Evolutionary conservation across 2,888 invertebrate species (phyloP), one percentile per base, ranked within the genome.

Genomic region (Amaurobius ferox): DNA sequence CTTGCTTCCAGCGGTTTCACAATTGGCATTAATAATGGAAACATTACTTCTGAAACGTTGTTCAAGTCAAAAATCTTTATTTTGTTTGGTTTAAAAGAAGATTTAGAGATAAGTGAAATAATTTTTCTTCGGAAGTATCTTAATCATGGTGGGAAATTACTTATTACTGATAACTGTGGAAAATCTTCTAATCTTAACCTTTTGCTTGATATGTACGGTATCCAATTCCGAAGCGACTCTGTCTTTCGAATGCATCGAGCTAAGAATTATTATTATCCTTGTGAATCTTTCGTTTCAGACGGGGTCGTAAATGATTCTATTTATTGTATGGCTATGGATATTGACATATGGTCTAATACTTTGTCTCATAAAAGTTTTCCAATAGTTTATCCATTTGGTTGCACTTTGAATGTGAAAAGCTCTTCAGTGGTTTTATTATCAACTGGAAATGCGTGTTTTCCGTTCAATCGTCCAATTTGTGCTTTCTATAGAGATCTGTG

Each of bases 191-290:
- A 99, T 91, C 96, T 98, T 5, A 99, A 99, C 92, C 98, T 97
- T 92, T 94, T 99, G 88, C 92, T 99, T 35, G 98, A 99, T 91
- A 97, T 98, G 90, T 98, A 94, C 92, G 98, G 99, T 13, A 96
- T 99, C 89, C 95, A 95, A 90, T 95, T 98, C 0, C 98, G 98
- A 91, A 96, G 95, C 92, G 98, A 99, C 92, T 95, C 95, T 89
- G 96, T 98, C 28, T 95, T 99, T 19, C 94, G 99, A 70, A 97
- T 98, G 11, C 67, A 67, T 1, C 96, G 96, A 90, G 99, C 97
- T 91, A 97, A 96, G 93, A 98, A 98, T 92, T 98, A 97, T 91
- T 96, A 97, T 90, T 98, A 99, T 91, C 99, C 99, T 0, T 99
- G 99, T 91, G 99, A 99, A 92, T 97, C 97, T 89, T 94, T 96